phyloP scores from a whole-genome alignment of 2,797 vertebrate species.

The Sebastes oblongus region DNA sequence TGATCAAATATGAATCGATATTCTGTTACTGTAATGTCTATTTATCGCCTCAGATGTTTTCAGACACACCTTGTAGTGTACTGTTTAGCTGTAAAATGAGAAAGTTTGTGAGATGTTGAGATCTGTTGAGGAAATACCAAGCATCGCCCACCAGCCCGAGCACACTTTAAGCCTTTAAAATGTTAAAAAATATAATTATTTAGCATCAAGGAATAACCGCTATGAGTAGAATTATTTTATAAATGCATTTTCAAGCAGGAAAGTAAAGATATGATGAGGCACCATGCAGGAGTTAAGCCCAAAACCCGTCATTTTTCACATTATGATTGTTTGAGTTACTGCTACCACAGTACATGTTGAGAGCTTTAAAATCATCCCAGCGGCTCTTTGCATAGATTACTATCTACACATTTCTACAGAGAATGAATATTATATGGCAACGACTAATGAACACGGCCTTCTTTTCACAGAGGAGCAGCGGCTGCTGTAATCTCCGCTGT shows the following conservation, averaged over 20 bases:
- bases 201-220: background rate
- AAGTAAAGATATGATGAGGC: background rate
- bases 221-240: background rate
- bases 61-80: fast-evolving
- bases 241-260: background rate
- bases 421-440: conserved; percentile 65
- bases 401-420: conserved; percentile 61
- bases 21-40: too few species aligned
- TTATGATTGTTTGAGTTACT: conserved; percentile 30
- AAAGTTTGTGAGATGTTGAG: too few species aligned
- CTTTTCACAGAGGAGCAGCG: conserved; percentile 65
- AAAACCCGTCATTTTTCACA: background rate
- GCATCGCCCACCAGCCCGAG: fast-evolving
- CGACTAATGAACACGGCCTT: conserved; percentile 71
- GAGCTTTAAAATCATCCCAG: conserved; percentile 30
- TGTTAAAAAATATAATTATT: background rate
- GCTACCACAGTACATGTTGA: conserved; percentile 14
- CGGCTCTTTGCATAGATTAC: conserved; percentile 56
- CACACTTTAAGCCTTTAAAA: background rate
- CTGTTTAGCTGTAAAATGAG: too few species aligned
- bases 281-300: background rate
- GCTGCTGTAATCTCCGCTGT: conserved; percentile 74
- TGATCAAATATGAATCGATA: too few species aligned
- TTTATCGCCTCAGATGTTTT: too few species aligned
- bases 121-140: too few species aligned